Evolutionary conservation across 2,797 vertebrate species (phyloP).

Genomic region (Lagodon rhomboides): DNA sequence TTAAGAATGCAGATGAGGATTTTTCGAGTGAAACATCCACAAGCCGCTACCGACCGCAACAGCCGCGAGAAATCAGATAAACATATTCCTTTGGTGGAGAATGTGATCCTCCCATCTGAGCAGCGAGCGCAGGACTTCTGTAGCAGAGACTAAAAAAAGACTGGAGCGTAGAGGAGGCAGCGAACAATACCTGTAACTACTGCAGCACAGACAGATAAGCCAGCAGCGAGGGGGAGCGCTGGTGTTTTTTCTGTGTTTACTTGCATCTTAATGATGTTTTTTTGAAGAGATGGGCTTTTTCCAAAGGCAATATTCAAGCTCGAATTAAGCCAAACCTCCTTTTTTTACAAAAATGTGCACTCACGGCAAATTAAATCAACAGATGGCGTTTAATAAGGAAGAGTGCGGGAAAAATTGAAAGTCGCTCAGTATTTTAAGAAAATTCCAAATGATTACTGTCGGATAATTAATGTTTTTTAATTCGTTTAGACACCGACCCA

Average conservation of each 20-base stretch:
- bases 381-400: slow-evolving; percentile 20
- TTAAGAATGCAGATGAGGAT: slow-evolving; percentile 54
- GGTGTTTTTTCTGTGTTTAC: slow-evolving; percentile 8
- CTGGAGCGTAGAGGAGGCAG: background rate
- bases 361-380: slow-evolving; percentile 8
- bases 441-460: slow-evolving; percentile 5
- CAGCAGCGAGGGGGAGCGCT: background rate
- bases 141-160: slow-evolving; percentile 3
- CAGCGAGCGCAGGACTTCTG: slow-evolving; percentile 16
- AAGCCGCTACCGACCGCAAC: slow-evolving; percentile 23
- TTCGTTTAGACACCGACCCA: background rate
- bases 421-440: slow-evolving; percentile 1
- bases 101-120: slow-evolving; percentile 27
- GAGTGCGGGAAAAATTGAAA: background rate
- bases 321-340: slow-evolving; percentile 1
- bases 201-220: background rate
- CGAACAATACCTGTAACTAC: slow-evolving; percentile 36
- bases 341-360: slow-evolving; percentile 16
- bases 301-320: slow-evolving; percentile 7
- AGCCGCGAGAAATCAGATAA: slow-evolving; percentile 55
- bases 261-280: slow-evolving; percentile 25
- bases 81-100: slow-evolving; percentile 32
- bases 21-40: slow-evolving; percentile 44
- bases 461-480: slow-evolving; percentile 21
- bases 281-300: slow-evolving; percentile 32